Evolutionary conservation across 1,140 invertebrate genomes (phyloP), one percentile per base, ranked within the genome.

Genomic region (Paramacrobiotus metropolitanus): DNA sequence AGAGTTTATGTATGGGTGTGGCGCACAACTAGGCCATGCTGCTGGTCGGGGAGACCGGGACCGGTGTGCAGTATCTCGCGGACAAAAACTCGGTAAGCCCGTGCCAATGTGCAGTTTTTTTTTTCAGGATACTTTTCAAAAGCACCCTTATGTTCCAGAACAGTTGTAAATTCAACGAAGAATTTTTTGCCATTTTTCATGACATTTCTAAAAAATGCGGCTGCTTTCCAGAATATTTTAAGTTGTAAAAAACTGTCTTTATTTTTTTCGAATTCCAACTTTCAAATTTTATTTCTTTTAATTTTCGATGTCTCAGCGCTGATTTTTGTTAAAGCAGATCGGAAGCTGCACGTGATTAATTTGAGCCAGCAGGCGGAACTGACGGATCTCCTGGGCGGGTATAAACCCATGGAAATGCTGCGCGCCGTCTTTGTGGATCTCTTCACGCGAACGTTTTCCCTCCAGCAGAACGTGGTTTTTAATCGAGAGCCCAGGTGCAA

Each of bases 291-390:
- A n/a, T n/a, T n/a, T n/a, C n/a, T n/a, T n/a, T n/a, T n/a, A n/a
- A n/a, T n/a, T n/a, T n/a, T n/a, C n/a, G n/a, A n/a, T n/a, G n/a
- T n/a, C n/a, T n/a, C n/a, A n/a, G n/a, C n/a, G n/a, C n/a, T n/a
- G n/a, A n/a, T n/a, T n/a, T n/a, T n/a, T n/a, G 31, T 44, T 60
- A 34, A 65, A 66, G 2, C 66, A 76, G 83, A 84, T 18, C 81
- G 88, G 65, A 85, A 84, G 69, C 74, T 99, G 18, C 77, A 86
- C 44, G 91, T 97, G 0, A 86, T 99, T n/a, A 99, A 99, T 72
- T 87, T 99, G 84, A 98, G 95, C 71, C 93, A 98, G 71, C 93
- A 99, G 72, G 95, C 87, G 66, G 93, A 99, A 74, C 89, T 85
- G 59, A 81, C 86, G 1, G 94, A 99, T 78, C 77, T 98, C 15